Evolutionary conservation across 2,888 invertebrate genomes (phyloP), one percentile per base, ranked within the genome.

Genomic region (Crepidodera aurea): DNA sequence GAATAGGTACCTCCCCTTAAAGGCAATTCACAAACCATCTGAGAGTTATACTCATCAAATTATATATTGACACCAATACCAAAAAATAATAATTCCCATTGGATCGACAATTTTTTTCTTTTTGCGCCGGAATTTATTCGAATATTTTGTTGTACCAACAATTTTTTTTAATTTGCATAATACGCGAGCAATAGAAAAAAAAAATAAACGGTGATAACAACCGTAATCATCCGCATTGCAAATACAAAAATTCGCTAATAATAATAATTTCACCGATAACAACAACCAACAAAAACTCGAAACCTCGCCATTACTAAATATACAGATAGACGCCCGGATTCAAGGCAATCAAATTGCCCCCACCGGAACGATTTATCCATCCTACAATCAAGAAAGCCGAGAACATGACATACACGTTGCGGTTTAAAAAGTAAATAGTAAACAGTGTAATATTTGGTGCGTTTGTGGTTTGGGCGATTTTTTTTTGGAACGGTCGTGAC

Each of bases 281-380:
- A 51, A 53, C 13, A 53, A 40, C 22, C 22, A 51, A 22, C 34
- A 13, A 29, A 50, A 51, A 37, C 13, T 40, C 15, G 39, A 40
- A 53, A 40, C 27, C 40, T 53, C 27, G 53, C 10, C 12, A 16
- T 16, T 10, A 29, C 3, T 3, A 53, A 40, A 40, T 16, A 18
- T 16, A 32, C n/a, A 32, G 2, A 32, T 10, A 40, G 6, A 39
- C 32, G 51, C 34, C 44, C 59, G 59, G 44, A 59, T 29, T 53
- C 59, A 59, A 59, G 59, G 59, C 59, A 46, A 51, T n/a, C 25
- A n/a, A 32, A 59, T 42, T 16, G 44, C 51, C 59, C 53, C 59
- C 53, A 44, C 59, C 46, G 51, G 51, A 51, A 34, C 29, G 16
- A 1, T 51, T n/a, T 51, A 19, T 42, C 15, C 16, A 16, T 42